Evolutionary conservation across 2,888 invertebrate species (phyloP).

Genomic region (Ochropacha duplaris): DNA sequence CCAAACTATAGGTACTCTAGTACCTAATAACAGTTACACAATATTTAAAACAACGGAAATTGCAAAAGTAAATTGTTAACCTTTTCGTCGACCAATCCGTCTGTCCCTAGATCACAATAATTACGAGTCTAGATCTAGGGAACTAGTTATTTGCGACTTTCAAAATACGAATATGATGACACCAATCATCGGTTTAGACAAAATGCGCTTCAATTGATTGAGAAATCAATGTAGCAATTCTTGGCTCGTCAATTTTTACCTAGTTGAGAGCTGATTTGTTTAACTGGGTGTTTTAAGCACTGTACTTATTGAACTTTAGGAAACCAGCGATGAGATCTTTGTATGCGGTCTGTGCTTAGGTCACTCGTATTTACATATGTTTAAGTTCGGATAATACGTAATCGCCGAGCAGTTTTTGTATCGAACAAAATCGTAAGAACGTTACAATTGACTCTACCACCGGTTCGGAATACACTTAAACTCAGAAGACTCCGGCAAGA

Average conservation of each 20-base stretch:
- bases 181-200: not conserved
- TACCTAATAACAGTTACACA: slow-evolving; percentile 6
- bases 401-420: too few relatives aligned
- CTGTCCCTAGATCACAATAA: not conserved
- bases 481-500: too few relatives aligned
- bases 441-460: too few relatives aligned
- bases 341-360: too few relatives aligned
- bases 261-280: not conserved
- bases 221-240: not conserved
- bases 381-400: too few relatives aligned
- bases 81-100: not conserved
- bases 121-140: not conserved
- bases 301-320: too few relatives aligned
- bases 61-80: not conserved
- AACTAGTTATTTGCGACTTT: not conserved
- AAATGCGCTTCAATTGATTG: not conserved
- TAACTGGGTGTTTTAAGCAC: too few relatives aligned
- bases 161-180: not conserved
- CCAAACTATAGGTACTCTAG: not conserved
- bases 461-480: too few relatives aligned
- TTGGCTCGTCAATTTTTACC: not conserved
- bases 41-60: slow-evolving; percentile 9
- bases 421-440: too few relatives aligned
- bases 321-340: too few relatives aligned
- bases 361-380: too few relatives aligned